A percentile compares a stretch with the other conserved stretches of the same genome.
These are phyloP conservation scores for Dioctria linearis DNA, from an alignment of 2,888 invertebrate genomes.

Conservation along the genomic window DNA sequence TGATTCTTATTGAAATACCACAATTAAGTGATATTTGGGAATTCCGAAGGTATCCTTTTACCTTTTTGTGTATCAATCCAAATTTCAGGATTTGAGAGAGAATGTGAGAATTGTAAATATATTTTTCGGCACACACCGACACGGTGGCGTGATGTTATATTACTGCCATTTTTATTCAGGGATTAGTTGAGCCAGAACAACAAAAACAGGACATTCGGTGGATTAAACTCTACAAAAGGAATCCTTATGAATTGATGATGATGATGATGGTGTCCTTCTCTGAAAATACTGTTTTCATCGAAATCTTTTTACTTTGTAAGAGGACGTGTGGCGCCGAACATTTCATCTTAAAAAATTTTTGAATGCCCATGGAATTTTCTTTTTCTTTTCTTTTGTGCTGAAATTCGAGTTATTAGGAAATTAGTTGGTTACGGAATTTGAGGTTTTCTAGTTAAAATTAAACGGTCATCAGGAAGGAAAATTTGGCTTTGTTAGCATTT, in stretches of 20 bases:
- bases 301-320: constrained; percentile 15
- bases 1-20: constrained; percentile 35
- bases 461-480: too few species aligned
- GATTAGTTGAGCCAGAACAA: constrained; percentile 20
- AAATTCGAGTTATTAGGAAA: too few species aligned
- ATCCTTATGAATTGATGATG: not conserved
- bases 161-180: constrained; percentile 43
- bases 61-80: constrained; percentile 1
- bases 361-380: not conserved
- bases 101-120: too few species aligned
- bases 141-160: not conserved
- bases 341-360: not conserved
- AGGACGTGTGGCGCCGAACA: constrained; percentile 46
- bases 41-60: constrained; percentile 11
- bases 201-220: constrained; percentile 50
- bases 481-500: too few species aligned
- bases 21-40: constrained; percentile 45
- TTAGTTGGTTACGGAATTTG: too few species aligned
- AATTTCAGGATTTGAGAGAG: not conserved
- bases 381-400: too few species aligned
- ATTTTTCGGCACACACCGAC: not conserved
- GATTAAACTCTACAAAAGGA: constrained; percentile 40
- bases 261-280: constrained; percentile 19
- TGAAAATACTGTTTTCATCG: constrained; percentile 10
- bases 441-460: too few species aligned